Percentiles rank a stretch among this genome's conserved stretches.
phyloP scores from a whole-genome alignment of 2,888 invertebrate genomes.

The Gastrophysa polygoni region DNA sequence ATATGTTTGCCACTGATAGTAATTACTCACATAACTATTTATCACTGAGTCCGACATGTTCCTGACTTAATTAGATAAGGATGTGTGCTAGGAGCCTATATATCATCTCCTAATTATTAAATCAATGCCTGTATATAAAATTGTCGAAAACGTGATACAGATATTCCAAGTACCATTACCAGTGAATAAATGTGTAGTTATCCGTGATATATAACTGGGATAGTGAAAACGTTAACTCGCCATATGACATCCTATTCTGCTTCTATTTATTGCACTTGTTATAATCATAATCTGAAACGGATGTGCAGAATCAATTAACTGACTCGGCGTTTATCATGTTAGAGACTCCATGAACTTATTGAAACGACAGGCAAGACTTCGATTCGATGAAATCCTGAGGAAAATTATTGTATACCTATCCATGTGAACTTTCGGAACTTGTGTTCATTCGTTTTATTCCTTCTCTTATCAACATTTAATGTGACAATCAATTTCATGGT shows the following conservation, averaged over 20 bases:
- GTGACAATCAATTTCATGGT: too few species aligned
- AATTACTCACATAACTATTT: constrained; percentile 38
- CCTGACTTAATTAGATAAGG: constrained; percentile 39
- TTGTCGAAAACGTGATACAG: constrained; percentile 15
- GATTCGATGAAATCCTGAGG: too few species aligned
- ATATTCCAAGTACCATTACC: constrained; percentile 3
- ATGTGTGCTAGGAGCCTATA: constrained; percentile 35
- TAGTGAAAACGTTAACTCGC: constrained; percentile 8
- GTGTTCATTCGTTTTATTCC: too few species aligned
- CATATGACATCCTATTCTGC: constrained; percentile 14
- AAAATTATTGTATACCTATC: too few species aligned
- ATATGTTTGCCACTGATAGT: constrained; percentile 37
- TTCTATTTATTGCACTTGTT: constrained; percentile 5
- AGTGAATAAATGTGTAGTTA: constrained; percentile 12
- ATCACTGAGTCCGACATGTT: constrained; percentile 37
- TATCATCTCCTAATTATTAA: constrained; percentile 36
- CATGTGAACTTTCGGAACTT: too few species aligned
- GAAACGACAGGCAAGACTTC: background rate
- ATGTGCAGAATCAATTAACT: background rate
- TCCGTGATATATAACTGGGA: constrained; percentile 2
- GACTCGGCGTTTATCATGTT: background rate
- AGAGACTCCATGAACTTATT: background rate
- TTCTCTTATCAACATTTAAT: too few species aligned
- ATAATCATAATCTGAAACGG: constrained; percentile 6
- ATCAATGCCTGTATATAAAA: constrained; percentile 25